These are phyloP conservation scores for Saguinus midas DNA, from an alignment of 2,113 vertebrate species.

Conservation along the genomic window DNA sequence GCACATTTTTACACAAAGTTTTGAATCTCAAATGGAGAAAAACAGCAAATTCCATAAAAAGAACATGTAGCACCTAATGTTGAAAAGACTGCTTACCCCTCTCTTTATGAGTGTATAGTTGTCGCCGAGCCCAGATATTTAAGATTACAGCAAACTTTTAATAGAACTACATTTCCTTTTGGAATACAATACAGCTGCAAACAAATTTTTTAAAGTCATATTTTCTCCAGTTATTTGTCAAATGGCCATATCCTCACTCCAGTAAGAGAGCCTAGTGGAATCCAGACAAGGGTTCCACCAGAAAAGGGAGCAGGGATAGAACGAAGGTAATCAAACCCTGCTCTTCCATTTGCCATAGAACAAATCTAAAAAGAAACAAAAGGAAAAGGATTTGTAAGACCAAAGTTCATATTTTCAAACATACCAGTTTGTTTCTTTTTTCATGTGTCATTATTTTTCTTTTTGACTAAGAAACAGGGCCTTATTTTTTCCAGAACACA, in stretches of 20 bases:
- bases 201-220: not conserved
- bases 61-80: not conserved
- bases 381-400: not conserved
- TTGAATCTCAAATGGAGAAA: slow-evolving; percentile 25
- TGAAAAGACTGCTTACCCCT: not conserved
- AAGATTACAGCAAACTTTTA: not conserved
- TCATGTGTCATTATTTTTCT: not conserved
- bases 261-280: not conserved
- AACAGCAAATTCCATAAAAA: slow-evolving; percentile 10
- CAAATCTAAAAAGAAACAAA: not conserved
- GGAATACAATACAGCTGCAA: slow-evolving; percentile 59
- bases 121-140: not conserved
- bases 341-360: slow-evolving; percentile 6
- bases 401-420: slow-evolving; percentile 23
- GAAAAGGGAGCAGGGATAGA: not conserved
- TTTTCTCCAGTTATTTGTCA: slow-evolving; percentile 38
- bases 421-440: not conserved
- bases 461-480: not conserved
- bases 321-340: not conserved
- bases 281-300: not conserved
- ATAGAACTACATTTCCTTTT: slow-evolving; percentile 5
- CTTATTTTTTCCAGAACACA: slow-evolving; percentile 48
- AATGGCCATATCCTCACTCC: not conserved
- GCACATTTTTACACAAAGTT: slow-evolving; percentile 13
- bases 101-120: not conserved